phyloP scores from a whole-genome alignment of 2,888 invertebrate species.

The Drosophila rubida region DNA sequence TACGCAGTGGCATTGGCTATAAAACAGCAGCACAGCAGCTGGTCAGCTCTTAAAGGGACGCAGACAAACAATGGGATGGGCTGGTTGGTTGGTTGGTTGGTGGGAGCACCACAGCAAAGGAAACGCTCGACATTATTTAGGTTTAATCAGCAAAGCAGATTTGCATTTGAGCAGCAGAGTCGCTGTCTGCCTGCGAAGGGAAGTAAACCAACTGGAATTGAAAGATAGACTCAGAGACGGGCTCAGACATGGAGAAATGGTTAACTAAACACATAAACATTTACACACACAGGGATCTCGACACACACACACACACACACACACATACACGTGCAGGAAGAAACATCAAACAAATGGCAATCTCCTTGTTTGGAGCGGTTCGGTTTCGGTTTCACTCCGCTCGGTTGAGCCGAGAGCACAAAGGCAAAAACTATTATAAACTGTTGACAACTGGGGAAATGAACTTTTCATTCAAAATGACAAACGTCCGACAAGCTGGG shows the following conservation, averaged over 20 bases:
- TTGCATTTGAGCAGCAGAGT: slow-evolving; percentile 58
- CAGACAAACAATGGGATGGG: slow-evolving; percentile 40
- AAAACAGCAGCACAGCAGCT: slow-evolving; percentile 40
- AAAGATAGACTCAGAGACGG: slow-evolving; percentile 53
- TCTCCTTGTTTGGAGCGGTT: slow-evolving; percentile 45
- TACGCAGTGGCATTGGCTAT: slow-evolving; percentile 46
- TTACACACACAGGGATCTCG: slow-evolving; percentile 1
- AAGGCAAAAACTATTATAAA: slow-evolving; percentile 71
- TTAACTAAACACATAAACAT: slow-evolving; percentile 36
- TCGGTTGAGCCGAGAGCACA: slow-evolving; percentile 36
- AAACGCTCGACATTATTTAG: slow-evolving; percentile 70
- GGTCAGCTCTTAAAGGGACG: slow-evolving; percentile 50
- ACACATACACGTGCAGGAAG: slow-evolving; percentile 18
- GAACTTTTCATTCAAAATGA: slow-evolving; percentile 70
- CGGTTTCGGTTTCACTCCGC: slow-evolving; percentile 40
- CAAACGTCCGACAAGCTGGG: slow-evolving; percentile 49
- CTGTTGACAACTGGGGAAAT: slow-evolving; percentile 75
- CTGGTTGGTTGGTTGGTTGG: no score
- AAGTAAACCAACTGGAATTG: slow-evolving; percentile 76
- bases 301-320: slow-evolving; percentile 7
- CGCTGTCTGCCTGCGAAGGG: slow-evolving; percentile 59
- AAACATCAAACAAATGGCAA: slow-evolving; percentile 67
- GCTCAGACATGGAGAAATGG: slow-evolving; percentile 45
- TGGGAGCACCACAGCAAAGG: slow-evolving; percentile 48
- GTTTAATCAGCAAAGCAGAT: slow-evolving; percentile 77